These are phyloP conservation scores for Formica exsecta DNA, from an alignment of 1,140 invertebrate genomes.

Conservation along the genomic window DNA sequence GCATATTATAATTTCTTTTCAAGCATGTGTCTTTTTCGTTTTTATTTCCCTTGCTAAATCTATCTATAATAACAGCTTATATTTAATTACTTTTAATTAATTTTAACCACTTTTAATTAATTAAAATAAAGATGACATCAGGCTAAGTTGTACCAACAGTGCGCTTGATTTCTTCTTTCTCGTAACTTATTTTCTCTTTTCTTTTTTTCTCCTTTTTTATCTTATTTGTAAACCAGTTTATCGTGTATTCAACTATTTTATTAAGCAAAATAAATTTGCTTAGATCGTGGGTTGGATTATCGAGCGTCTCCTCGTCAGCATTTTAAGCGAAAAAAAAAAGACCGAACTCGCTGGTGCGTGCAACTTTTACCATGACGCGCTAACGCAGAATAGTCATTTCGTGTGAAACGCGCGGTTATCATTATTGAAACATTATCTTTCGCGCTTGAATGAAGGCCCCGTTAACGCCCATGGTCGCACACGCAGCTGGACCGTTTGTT, in stretches of 20 bases:
- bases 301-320: neutral
- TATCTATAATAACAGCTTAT: neutral
- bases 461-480: constrained; percentile 49
- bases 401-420: constrained; percentile 38
- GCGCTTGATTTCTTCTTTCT: neutral
- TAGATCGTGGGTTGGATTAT: neutral
- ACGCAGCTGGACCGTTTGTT: constrained; percentile 56
- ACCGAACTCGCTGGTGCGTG: neutral
- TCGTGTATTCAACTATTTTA: neutral
- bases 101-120: neutral
- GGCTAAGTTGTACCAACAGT: neutral
- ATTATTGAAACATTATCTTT: constrained; percentile 62
- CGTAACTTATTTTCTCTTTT: neutral
- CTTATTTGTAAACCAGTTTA: no score
- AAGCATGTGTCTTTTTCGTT: neutral
- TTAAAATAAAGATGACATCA: neutral
- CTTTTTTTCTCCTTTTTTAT: no score
- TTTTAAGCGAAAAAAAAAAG: neutral
- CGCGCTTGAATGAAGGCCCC: constrained; percentile 44
- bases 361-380: neutral
- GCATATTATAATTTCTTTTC: neutral
- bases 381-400: constrained; percentile 17
- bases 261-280: constrained; percentile 26
- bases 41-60: neutral
- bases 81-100: neutral